A percentile compares a stretch with the other conserved stretches of the same genome.
phyloP scores from a whole-genome alignment of 2,113 vertebrate genomes.

The Dolichallabes microphthalmus region DNA sequence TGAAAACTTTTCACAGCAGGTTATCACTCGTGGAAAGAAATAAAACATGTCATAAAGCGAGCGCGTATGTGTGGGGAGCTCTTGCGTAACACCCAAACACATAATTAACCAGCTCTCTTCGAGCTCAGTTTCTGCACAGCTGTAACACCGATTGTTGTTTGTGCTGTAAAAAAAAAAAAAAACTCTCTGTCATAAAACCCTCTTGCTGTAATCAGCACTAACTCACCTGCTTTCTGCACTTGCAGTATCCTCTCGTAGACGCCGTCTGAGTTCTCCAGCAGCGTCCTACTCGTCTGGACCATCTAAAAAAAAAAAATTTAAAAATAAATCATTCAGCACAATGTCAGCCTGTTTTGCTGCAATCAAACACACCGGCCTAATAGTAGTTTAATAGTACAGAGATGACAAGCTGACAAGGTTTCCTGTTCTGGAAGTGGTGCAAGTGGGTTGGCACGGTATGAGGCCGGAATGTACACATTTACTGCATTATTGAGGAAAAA shows the following conservation, averaged over 20 bases:
- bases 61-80: no score
- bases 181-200: conserved; percentile 1
- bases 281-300: conserved; percentile 86
- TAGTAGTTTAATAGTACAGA: neutral
- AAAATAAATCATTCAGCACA: neutral
- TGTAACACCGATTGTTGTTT: neutral
- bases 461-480: neutral
- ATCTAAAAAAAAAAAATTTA: conserved; percentile 77
- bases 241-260: conserved; percentile 89
- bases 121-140: conserved; percentile 6
- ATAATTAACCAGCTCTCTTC: conserved; percentile 39
- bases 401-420: conserved; percentile 10
- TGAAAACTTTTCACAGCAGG: conserved; percentile 48
- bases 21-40: conserved; percentile 36
- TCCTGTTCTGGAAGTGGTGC: neutral
- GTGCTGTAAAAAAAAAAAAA: neutral
- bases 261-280: conserved; percentile 84
- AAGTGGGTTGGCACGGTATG: neutral
- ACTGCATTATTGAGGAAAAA: neutral
- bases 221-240: conserved; percentile 84
- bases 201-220: neutral
- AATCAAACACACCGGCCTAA: neutral
- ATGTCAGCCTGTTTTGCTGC: conserved; percentile 17
- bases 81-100: conserved; percentile 32
- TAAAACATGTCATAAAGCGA: no score